Evolutionary conservation across 2,113 vertebrate species (phyloP).

Genomic region (Calypte anna): DNA sequence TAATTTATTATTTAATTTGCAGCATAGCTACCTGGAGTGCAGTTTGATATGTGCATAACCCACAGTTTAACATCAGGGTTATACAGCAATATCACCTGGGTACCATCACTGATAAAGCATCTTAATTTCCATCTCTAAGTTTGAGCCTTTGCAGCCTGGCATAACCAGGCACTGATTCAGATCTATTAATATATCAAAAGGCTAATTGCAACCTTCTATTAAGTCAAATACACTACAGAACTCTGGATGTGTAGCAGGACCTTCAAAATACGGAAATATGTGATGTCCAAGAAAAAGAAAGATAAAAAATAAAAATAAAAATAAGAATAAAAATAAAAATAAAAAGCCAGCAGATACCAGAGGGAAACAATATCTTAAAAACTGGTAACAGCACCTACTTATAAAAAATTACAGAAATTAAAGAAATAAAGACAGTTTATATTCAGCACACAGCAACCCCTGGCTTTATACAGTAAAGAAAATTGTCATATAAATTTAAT

Average conservation of each 20-base stretch:
- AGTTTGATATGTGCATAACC: neutral
- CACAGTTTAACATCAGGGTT: neutral
- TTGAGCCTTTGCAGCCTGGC: neutral
- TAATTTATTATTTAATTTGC: neutral
- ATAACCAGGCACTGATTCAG: neutral
- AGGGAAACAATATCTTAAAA: neutral
- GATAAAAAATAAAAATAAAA: no score
- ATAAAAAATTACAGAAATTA: neutral
- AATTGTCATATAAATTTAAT: neutral
- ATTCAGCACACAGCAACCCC: neutral
- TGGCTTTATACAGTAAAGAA: neutral
- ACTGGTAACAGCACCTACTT: neutral
- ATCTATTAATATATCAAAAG: neutral
- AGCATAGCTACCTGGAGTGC: neutral
- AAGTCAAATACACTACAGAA: neutral
- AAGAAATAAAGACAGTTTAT: neutral
- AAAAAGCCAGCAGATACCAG: neutral
- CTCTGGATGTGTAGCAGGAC: neutral
- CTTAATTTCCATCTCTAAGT: neutral
- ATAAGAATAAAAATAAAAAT: neutral
- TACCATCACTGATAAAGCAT: neutral
- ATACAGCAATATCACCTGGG: neutral
- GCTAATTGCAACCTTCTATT: neutral
- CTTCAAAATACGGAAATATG: neutral
- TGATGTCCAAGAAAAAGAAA: neutral